Conservation (phyloP, 2,113 vertebrate genomes). For the Nyctibius bracteatus region DNA sequence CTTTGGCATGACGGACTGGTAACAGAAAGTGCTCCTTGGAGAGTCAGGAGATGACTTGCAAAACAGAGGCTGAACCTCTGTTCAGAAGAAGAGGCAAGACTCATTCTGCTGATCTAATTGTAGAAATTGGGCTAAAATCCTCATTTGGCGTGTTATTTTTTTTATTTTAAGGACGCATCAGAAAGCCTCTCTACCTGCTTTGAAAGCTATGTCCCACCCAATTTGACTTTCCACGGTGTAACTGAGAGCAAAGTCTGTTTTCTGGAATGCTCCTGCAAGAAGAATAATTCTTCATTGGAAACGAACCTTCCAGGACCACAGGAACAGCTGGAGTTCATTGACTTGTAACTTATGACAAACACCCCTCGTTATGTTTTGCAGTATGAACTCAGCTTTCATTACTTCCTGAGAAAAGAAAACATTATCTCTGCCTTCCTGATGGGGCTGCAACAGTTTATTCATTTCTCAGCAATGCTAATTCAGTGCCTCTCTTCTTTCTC, state of each 20-base stretch:
- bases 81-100: not conserved
- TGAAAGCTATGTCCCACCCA: not conserved
- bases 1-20: not conserved
- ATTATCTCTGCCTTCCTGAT: not conserved
- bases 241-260: not conserved
- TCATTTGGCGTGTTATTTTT: not conserved
- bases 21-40: not conserved
- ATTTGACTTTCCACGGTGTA: not conserved
- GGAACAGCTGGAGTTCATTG: constrained; percentile 15
- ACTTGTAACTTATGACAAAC: not conserved
- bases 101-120: not conserved
- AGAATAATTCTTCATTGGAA: not conserved
- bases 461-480: not conserved
- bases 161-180: not conserved
- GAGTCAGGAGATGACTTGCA: not conserved
- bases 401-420: not conserved
- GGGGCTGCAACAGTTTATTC: not conserved
- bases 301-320: not conserved
- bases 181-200: not conserved
- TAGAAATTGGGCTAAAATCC: not conserved
- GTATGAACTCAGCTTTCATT: not conserved
- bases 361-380: not conserved
- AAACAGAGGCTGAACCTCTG: not conserved
- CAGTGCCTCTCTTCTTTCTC: not conserved
- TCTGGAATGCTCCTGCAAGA: not conserved